Percentiles rank a stretch among this genome's conserved stretches.
These are phyloP conservation scores for Oncorhynchus keta DNA, from an alignment of 2,113 vertebrate genomes.

Conservation along the genomic window DNA sequence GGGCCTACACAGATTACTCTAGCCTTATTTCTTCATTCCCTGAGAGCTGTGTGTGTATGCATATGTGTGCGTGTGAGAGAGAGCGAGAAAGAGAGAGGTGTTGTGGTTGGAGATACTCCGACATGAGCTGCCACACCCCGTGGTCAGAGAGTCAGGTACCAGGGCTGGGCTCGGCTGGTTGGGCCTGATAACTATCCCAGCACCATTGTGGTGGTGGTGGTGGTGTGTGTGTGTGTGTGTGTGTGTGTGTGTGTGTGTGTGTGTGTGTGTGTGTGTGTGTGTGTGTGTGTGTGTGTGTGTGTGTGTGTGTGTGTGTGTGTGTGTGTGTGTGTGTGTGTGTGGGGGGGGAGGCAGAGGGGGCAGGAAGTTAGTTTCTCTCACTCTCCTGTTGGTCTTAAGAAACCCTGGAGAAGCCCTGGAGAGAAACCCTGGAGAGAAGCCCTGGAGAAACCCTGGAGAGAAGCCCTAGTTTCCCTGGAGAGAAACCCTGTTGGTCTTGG, in stretches of 20 bases:
- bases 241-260: too few species aligned
- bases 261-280: background rate
- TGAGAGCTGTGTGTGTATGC: constrained; percentile 66
- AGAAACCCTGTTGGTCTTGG: too few species aligned
- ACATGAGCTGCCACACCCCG: constrained; percentile 85
- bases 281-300: background rate
- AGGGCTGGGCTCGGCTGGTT: constrained; percentile 67
- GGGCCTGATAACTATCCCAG: constrained; percentile 63
- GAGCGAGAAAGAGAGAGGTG: constrained; percentile 62
- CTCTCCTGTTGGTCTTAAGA: too few species aligned
- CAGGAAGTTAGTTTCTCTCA: too few species aligned
- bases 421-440: too few species aligned
- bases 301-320: background rate
- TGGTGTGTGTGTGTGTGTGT: constrained; percentile 3
- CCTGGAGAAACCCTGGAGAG: too few species aligned
- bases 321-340: background rate
- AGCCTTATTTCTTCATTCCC: constrained; percentile 95
- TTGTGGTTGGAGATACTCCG: constrained; percentile 95
- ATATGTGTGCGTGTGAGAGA: too few species aligned
- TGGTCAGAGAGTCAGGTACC: constrained; percentile 83
- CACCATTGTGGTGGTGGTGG: constrained; percentile 24
- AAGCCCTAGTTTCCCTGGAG: too few species aligned
- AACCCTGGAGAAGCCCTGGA: too few species aligned
- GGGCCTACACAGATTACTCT: constrained; percentile 91
- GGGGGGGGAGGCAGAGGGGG: constrained; percentile 14